Base-by-base conservation (phyloP, 2,797 vertebrate genomes). In the Aselliscus stoliczkanus region DNA sequence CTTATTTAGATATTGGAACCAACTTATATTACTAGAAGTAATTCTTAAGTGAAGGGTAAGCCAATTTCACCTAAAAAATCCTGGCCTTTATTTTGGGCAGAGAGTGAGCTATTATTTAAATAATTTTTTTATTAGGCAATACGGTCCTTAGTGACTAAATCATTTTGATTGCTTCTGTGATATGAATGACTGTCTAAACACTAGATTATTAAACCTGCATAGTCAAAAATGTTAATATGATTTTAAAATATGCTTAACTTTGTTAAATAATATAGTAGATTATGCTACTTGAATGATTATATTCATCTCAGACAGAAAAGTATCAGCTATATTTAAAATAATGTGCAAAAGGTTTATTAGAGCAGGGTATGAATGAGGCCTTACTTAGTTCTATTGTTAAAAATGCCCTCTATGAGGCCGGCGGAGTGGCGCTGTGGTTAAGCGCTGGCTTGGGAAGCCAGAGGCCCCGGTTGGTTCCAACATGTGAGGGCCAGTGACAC, bases 321-420 rank as follows among this genome's bases (percentile, higher is more conserved):
- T 73, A 54, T 69, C 67, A 77, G n/a, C 44, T 93, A 83, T 58
- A 60, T 70, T 90, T 95, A 88, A 96, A 96, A 93, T 86, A 95
- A 34, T 54, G 87, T 44, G 81, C 50, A 95, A 25, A 96, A 76
- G 60, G 69, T 89, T 56, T 65, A 76, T 93, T 67, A 77, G 9
- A 90, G 56, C 18, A 67, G 29, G 37, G 13, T 90, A 56, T 44
- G 93, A 80, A 95, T 96, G 82, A 94, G 39, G 64, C 44, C 52
- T 77, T 87, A 62, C n/a, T 96, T 65, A 88, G 27, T 88, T 95
- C 67, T 93, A 44, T 88, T 81, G 50, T 96, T 56, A 94, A 42
- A 90, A 93, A 56, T 79, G 50, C 58, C 58, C 42, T 86, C 44
- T n/a, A 8, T 72, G n/a, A n/a, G n/a, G n/a, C n/a, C n/a, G n/a